Evolutionary conservation across 64 coral and sea anemone genomes (phyloP).

Genomic region (Porites lutea): DNA sequence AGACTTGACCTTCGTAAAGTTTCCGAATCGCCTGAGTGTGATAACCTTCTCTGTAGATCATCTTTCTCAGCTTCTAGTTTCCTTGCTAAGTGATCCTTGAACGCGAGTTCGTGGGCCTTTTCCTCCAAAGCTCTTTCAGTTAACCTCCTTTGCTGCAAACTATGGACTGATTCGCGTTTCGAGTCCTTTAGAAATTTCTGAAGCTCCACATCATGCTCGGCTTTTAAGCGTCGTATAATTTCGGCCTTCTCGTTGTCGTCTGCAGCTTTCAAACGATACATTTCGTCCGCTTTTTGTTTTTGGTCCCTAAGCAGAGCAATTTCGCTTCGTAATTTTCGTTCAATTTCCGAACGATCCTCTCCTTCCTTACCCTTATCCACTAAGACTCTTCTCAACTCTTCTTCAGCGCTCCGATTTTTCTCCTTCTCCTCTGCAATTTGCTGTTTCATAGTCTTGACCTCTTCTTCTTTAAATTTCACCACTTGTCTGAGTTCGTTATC

Average conservation of each 20-base stretch:
- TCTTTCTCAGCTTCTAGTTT: slow-evolving; percentile 92
- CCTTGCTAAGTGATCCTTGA: slow-evolving; percentile 90
- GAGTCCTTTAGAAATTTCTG: slow-evolving; percentile 80
- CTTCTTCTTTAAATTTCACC: slow-evolving; percentile 95
- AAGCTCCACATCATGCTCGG: slow-evolving; percentile 90
- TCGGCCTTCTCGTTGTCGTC: slow-evolving; percentile 97
- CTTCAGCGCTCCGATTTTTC: slow-evolving; percentile 74
- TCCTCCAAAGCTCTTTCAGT: slow-evolving; percentile 88
- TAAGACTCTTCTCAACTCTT: slow-evolving; percentile 76
- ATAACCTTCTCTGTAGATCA: slow-evolving; percentile 58
- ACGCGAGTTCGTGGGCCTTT: slow-evolving; percentile 93
- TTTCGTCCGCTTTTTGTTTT: slow-evolving; percentile 88
- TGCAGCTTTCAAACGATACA: slow-evolving; percentile 79
- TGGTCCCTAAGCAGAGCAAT: slow-evolving; percentile 76
- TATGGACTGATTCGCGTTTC: slow-evolving; percentile 87
- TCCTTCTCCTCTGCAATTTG: slow-evolving; percentile 92
- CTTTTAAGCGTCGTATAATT: slow-evolving; percentile 84
- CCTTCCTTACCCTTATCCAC: slow-evolving; percentile 67
- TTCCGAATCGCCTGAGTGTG: slow-evolving; percentile 21
- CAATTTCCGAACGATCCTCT: slow-evolving; percentile 60
- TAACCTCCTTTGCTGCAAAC: slow-evolving; percentile 82
- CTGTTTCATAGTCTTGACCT: slow-evolving; percentile 87
- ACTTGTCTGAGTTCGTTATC: slow-evolving; percentile 94
- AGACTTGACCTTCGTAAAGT: slow-evolving; percentile 29
- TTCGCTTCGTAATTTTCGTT: slow-evolving; percentile 81